phyloP scores from a whole-genome alignment of 2,888 invertebrate species.

The Protophormia terraenovae region DNA sequence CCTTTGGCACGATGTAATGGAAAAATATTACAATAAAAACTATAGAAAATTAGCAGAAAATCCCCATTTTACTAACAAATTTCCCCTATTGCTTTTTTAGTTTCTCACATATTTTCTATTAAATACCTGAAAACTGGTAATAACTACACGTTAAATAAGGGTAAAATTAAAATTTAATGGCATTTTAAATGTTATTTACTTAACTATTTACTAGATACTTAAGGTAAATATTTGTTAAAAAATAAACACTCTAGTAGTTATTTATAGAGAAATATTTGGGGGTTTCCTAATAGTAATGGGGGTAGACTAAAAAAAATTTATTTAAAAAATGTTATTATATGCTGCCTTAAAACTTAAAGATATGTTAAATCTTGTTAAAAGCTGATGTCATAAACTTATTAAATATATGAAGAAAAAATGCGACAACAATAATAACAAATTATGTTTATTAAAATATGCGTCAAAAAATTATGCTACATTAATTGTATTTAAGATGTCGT shows the following conservation, averaged over 20 bases:
- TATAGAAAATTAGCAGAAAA: neutral
- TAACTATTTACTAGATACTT: conserved; percentile 18
- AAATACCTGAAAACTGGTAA: neutral
- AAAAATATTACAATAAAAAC: neutral
- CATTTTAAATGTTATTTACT: conserved; percentile 37
- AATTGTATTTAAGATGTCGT: neutral
- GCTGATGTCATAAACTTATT: neutral
- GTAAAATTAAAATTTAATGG: conserved; percentile 30
- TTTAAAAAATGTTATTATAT: neutral
- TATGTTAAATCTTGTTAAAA: neutral
- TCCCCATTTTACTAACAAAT: neutral
- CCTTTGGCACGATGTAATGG: neutral
- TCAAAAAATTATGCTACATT: neutral
- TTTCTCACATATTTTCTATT: neutral
- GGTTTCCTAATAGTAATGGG: neutral
- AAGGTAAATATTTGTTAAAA: neutral
- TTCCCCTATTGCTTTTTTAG: neutral
- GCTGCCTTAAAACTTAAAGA: neutral
- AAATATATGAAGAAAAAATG: neutral
- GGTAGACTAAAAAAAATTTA: neutral
- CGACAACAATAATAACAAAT: neutral
- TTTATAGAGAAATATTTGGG: neutral
- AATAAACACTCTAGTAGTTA: neutral
- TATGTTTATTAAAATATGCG: neutral
- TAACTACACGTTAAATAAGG: neutral